Conservation (phyloP, 2,888 invertebrate species). For the Nemotelus pantherinus region DNA sequence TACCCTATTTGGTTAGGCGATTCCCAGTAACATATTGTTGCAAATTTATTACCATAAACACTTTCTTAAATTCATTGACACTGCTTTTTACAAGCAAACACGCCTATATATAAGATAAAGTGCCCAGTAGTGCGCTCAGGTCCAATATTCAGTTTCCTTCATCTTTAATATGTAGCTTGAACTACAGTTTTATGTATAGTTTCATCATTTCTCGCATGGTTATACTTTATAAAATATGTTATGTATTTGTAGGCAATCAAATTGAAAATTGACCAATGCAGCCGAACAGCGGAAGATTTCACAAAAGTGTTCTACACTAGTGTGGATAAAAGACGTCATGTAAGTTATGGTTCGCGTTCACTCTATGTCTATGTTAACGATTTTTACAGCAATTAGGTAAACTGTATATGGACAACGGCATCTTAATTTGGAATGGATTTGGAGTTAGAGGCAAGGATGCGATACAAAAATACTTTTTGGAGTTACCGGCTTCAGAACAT, state of each 20-base stretch:
- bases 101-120: no score
- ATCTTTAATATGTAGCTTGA: background rate
- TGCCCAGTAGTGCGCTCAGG: no score
- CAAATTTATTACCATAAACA: no score
- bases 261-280: conserved; percentile 80
- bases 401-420: conserved; percentile 83
- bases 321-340: conserved; percentile 87
- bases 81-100: no score
- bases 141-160: background rate
- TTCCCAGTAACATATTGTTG: no score
- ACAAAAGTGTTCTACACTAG: conserved; percentile 89
- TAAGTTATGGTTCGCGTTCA: conserved; percentile 59
- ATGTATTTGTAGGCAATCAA: conserved; percentile 67
- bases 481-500: conserved; percentile 84
- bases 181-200: background rate
- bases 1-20: no score
- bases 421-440: conserved; percentile 95
- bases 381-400: conserved; percentile 73
- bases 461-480: conserved; percentile 86
- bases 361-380: background rate
- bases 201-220: no score
- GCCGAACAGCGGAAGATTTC: conserved; percentile 88
- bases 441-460: conserved; percentile 80
- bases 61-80: no score
- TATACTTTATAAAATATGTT: background rate